These are phyloP conservation scores for Limnephilus lunatus DNA, from an alignment of 2,888 invertebrate species.

Conservation along the genomic window DNA sequence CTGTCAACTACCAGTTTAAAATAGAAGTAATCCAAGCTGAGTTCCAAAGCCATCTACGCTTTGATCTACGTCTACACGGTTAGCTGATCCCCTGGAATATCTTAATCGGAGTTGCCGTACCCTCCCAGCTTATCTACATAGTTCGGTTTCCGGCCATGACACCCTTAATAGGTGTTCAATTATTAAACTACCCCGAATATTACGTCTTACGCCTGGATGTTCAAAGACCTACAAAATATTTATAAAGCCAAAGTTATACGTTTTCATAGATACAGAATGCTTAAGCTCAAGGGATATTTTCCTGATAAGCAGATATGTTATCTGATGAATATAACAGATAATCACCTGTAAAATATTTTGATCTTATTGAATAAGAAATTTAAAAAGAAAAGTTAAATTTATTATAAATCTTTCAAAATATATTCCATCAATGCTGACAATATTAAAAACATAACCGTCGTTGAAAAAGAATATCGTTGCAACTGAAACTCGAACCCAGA, in stretches of 20 bases:
- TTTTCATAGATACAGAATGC: neutral
- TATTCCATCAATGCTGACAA: too few species aligned
- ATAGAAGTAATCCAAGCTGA: neutral
- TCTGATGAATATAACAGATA: too few species aligned
- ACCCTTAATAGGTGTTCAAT: slow-evolving; percentile 18
- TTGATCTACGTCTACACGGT: neutral
- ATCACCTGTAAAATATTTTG: too few species aligned
- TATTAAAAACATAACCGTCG: too few species aligned
- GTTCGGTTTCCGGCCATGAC: slow-evolving; percentile 13
- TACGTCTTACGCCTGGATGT: neutral
- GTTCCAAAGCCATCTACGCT: neutral
- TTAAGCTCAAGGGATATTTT: too few species aligned
- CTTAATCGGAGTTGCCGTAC: neutral
- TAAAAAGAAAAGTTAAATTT: too few species aligned
- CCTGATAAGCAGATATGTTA: too few species aligned
- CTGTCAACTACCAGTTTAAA: neutral
- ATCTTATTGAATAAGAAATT: too few species aligned
- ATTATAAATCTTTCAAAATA: too few species aligned
- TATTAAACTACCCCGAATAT: slow-evolving; percentile 18
- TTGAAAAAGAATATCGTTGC: too few species aligned
- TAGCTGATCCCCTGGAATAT: neutral
- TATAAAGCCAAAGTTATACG: neutral
- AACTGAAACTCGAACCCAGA: too few species aligned
- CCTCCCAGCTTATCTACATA: neutral
- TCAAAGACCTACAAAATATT: neutral